These are phyloP conservation scores for Drosophila austrosaltans DNA, from an alignment of 2,888 invertebrate species.

Conservation along the genomic window DNA sequence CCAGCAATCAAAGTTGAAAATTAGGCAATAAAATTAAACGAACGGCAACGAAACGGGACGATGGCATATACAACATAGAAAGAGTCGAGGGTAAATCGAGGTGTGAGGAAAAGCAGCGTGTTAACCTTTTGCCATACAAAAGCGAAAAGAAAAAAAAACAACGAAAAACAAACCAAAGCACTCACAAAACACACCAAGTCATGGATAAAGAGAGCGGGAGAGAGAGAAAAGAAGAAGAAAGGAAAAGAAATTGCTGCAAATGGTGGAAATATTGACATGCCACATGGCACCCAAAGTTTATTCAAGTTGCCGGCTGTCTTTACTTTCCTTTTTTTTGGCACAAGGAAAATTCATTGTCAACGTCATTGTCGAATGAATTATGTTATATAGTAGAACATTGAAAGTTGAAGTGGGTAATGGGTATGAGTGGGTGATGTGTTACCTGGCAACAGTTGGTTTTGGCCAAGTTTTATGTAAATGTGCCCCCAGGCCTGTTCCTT, in stretches of 20 bases:
- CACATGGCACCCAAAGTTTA: slow-evolving; percentile 34
- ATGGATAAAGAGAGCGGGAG: slow-evolving; percentile 5
- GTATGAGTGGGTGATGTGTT: slow-evolving; percentile 26
- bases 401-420: slow-evolving; percentile 3
- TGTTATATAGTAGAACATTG: slow-evolving; percentile 8
- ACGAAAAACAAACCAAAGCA: no score
- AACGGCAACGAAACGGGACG: slow-evolving; percentile 66
- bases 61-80: slow-evolving; percentile 14
- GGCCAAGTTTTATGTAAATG: slow-evolving; percentile 39
- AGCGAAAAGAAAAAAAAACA: slow-evolving; percentile 4
- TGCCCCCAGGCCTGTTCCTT: background rate
- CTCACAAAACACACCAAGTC: slow-evolving; percentile 32
- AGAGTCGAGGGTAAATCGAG: background rate
- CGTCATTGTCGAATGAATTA: slow-evolving; percentile 20
- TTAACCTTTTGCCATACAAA: slow-evolving; percentile 62
- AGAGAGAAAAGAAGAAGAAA: slow-evolving; percentile 2
- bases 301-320: slow-evolving; percentile 40
- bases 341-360: slow-evolving; percentile 20
- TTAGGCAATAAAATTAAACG: slow-evolving; percentile 78
- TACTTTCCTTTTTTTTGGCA: slow-evolving; percentile 14
- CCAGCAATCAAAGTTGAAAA: slow-evolving; percentile 76
- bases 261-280: slow-evolving; percentile 60
- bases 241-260: slow-evolving; percentile 56
- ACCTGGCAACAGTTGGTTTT: slow-evolving; percentile 77
- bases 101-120: slow-evolving; percentile 20